A percentile compares a stretch with the other conserved stretches of the same genome.
Conservation (phyloP, 2,888 invertebrate genomes). For the Pseudoips prasinana region DNA sequence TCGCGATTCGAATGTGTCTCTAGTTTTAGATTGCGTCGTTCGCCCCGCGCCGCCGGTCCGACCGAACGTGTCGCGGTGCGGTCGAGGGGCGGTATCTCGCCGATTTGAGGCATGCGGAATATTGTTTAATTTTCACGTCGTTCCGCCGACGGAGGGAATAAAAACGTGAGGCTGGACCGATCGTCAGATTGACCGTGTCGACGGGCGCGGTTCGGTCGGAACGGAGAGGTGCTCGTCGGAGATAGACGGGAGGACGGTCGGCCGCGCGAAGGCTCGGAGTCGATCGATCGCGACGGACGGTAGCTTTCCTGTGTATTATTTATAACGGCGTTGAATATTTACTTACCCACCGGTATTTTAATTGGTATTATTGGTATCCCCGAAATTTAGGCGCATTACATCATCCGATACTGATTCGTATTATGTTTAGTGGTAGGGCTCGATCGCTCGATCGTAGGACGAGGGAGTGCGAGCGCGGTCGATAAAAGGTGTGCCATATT, state of each 20-base stretch:
- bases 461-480: slow-evolving; percentile 60
- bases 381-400: slow-evolving; percentile 66
- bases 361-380: slow-evolving; percentile 76
- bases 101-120: too few relatives aligned
- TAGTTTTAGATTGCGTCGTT: slow-evolving; percentile 50
- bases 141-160: slow-evolving; percentile 12
- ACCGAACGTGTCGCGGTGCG: slow-evolving; percentile 22
- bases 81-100: too few relatives aligned
- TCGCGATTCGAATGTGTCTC: slow-evolving; percentile 72
- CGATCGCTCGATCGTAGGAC: slow-evolving; percentile 49
- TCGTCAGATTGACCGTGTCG: slow-evolving; percentile 25
- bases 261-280: slow-evolving; percentile 57
- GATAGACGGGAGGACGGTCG: slow-evolving; percentile 49
- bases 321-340: slow-evolving; percentile 64
- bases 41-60: slow-evolving; percentile 25
- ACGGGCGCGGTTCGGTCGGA: slow-evolving; percentile 19
- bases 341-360: slow-evolving; percentile 81
- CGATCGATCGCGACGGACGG: slow-evolving; percentile 45
- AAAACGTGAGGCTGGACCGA: slow-evolving; percentile 30
- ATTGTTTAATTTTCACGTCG: too few relatives aligned
- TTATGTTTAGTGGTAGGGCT: slow-evolving; percentile 52
- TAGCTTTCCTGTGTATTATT: slow-evolving; percentile 55
- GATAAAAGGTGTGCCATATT: slow-evolving; percentile 80
- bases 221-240: slow-evolving; percentile 13
- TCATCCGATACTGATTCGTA: slow-evolving; percentile 53